phyloP scores from a whole-genome alignment of 2,888 invertebrate species.

The Napeogenes sylphis region DNA sequence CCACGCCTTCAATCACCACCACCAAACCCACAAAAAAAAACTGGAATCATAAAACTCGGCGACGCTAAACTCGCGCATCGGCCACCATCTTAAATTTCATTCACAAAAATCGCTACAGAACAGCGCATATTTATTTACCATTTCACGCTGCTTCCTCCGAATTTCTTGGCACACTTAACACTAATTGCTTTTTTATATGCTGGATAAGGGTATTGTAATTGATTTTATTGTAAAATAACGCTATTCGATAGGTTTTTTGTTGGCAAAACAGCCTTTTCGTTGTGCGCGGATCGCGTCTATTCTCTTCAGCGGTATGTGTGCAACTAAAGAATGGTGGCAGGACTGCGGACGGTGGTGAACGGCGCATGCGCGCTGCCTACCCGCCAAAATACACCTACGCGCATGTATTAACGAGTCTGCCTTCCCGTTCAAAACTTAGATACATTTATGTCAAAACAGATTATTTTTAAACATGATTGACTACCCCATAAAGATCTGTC shows the following conservation, averaged over 20 bases:
- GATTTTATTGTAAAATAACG: slow-evolving; percentile 39
- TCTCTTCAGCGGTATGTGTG: slow-evolving; percentile 51
- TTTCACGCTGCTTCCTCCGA: slow-evolving; percentile 54
- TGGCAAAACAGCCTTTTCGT: slow-evolving; percentile 51
- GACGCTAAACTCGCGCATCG: slow-evolving; percentile 53
- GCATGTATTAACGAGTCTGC: slow-evolving; percentile 64
- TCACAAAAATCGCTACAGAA: slow-evolving; percentile 73
- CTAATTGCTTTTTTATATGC: slow-evolving; percentile 29
- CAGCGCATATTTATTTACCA: slow-evolving; percentile 68
- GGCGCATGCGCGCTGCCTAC: slow-evolving; percentile 64
- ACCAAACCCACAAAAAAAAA: slow-evolving; percentile 26
- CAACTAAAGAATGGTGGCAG: slow-evolving; percentile 75
- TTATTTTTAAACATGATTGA: slow-evolving; percentile 30
- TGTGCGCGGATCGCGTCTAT: slow-evolving; percentile 43
- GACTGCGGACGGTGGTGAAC: slow-evolving; percentile 67
- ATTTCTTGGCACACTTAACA: slow-evolving; percentile 34
- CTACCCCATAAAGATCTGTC: not conserved
- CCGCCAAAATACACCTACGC: slow-evolving; percentile 76
- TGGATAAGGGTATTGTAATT: slow-evolving; percentile 38
- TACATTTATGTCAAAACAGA: slow-evolving; percentile 42
- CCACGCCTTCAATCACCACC: slow-evolving; percentile 30
- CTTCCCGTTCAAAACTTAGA: slow-evolving; percentile 59
- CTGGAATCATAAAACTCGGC: slow-evolving; percentile 43
- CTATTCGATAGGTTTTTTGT: slow-evolving; percentile 55
- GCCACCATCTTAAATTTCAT: slow-evolving; percentile 77